phyloP scores from a whole-genome alignment of 64 coral and sea anemone species.

The Stylophora pistillata region DNA sequence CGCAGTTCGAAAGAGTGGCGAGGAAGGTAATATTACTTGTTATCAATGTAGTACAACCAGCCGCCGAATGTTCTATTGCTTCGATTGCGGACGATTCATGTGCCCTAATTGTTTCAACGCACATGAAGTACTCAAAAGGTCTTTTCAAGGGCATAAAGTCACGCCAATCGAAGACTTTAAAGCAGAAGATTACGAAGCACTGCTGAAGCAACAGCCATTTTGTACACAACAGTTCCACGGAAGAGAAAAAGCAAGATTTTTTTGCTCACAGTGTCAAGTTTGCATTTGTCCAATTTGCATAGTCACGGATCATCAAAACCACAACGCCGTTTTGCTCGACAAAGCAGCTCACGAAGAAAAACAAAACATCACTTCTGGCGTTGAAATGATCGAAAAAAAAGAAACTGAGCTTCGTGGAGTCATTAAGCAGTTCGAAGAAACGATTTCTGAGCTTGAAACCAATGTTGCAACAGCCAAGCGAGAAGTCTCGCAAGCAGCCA shows the following conservation, averaged over 20 bases:
- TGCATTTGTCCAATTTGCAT: conserved; percentile 34
- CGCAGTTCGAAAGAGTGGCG: neutral
- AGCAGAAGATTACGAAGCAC: neutral
- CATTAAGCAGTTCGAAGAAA: neutral
- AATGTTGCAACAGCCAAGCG: neutral
- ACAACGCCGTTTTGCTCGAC: neutral
- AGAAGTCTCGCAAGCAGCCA: neutral
- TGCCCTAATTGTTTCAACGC: neutral
- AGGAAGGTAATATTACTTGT: neutral
- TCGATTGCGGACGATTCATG: conserved; percentile 7
- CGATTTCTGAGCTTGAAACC: neutral
- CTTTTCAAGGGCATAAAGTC: neutral
- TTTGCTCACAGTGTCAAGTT: neutral
- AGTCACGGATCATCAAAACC: conserved; percentile 7
- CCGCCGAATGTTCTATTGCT: neutral
- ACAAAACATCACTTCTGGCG: neutral
- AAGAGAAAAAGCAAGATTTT: neutral
- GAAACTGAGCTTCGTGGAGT: neutral
- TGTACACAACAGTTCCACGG: conserved; percentile 3
- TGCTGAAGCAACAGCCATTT: conserved; percentile 4
- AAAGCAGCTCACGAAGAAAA: neutral
- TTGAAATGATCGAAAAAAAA: neutral
- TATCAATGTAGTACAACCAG: neutral
- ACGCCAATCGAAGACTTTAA: neutral
- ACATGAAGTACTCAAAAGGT: neutral